phyloP scores from a whole-genome alignment of 2,113 vertebrate genomes.

The Sander lucioperca region DNA sequence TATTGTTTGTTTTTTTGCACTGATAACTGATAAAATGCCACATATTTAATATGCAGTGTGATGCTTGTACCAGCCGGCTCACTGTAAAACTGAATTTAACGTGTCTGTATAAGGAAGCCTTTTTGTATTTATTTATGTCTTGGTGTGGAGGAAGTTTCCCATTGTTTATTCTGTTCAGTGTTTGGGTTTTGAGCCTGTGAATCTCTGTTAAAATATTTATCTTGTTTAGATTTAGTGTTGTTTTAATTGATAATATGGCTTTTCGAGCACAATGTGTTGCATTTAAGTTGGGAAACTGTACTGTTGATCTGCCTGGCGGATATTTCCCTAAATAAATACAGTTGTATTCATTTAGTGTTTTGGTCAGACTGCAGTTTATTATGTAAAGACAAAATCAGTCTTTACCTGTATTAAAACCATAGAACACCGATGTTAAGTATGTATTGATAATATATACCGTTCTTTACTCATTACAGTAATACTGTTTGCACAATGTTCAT shows the following conservation, averaged over 20 bases:
- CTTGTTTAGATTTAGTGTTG: conserved; percentile 26
- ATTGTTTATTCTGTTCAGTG: conserved; percentile 44
- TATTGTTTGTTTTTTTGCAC: conserved; percentile 68
- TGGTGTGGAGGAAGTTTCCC: conserved; percentile 37
- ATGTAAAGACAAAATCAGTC: neutral
- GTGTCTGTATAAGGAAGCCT: conserved; percentile 42
- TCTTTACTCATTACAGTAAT: neutral
- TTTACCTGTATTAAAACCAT: neutral
- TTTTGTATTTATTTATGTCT: conserved; percentile 72
- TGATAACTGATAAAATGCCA: conserved; percentile 56
- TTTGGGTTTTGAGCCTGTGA: conserved; percentile 69
- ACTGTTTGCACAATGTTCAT: neutral
- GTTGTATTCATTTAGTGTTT: conserved; percentile 34
- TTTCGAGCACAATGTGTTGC: conserved; percentile 61
- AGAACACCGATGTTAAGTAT: neutral
- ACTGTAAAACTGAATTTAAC: conserved; percentile 59
- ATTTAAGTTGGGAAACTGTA: conserved; percentile 57
- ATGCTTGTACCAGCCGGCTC: conserved; percentile 45
- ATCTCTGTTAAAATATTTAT: conserved; percentile 72
- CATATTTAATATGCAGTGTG: conserved; percentile 60
- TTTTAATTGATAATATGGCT: conserved; percentile 50
- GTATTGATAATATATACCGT: neutral
- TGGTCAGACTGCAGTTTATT: conserved; percentile 6
- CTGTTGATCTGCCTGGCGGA: conserved; percentile 53
- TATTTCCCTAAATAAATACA: conserved; percentile 71